Percentiles rank a stretch among this genome's conserved stretches.
phyloP scores from a whole-genome alignment of 2,113 vertebrate genomes.

The Pholis gunnellus region DNA sequence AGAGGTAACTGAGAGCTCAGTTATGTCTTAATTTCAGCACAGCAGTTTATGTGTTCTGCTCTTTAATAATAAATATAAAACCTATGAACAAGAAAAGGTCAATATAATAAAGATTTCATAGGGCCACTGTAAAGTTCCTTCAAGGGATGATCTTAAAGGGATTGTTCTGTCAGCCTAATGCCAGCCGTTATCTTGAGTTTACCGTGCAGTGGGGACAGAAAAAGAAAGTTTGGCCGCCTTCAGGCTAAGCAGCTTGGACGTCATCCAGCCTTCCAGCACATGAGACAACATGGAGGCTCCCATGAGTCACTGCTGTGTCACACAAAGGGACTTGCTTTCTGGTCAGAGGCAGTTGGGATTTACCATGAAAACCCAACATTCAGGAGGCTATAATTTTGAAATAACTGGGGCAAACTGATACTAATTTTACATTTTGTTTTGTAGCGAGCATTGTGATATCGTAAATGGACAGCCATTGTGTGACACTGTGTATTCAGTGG shows the following conservation, averaged over 20 bases:
- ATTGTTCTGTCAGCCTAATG: slow-evolving; percentile 63
- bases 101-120: slow-evolving; percentile 50
- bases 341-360: slow-evolving; percentile 45
- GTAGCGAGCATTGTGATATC: not conserved
- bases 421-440: slow-evolving; percentile 4
- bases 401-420: slow-evolving; percentile 3
- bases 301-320: slow-evolving; percentile 67
- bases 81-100: slow-evolving; percentile 56
- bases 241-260: slow-evolving; percentile 71
- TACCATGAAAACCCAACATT: slow-evolving; percentile 39
- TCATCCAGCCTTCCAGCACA: slow-evolving; percentile 65
- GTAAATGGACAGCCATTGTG: not conserved
- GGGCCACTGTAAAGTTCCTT: slow-evolving; percentile 44
- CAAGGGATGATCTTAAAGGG: slow-evolving; percentile 48
- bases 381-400: slow-evolving; percentile 32
- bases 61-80: slow-evolving; percentile 62
- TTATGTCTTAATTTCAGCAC: slow-evolving; percentile 41
- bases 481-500: not conserved
- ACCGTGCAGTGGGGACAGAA: slow-evolving; percentile 41
- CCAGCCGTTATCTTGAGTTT: slow-evolving; percentile 46
- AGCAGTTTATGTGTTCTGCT: slow-evolving; percentile 18
- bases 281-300: slow-evolving; percentile 58
- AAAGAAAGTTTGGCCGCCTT: slow-evolving; percentile 62
- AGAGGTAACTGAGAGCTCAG: slow-evolving; percentile 25
- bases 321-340: slow-evolving; percentile 57